These are phyloP conservation scores for Mormyrus proboscirostris DNA, from an alignment of 2,797 vertebrate species.

Conservation along the genomic window DNA sequence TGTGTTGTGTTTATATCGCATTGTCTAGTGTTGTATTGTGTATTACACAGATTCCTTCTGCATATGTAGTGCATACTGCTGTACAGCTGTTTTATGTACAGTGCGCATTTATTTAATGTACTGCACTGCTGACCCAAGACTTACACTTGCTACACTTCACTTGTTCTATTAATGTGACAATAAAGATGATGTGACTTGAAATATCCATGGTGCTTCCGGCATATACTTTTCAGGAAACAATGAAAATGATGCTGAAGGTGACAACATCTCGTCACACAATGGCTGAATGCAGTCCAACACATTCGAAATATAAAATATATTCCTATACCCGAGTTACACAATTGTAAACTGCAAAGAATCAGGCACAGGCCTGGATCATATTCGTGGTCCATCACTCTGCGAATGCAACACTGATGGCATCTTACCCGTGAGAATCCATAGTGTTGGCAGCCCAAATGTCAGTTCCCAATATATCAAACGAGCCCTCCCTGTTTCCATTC, in stretches of 20 bases:
- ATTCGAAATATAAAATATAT: not conserved
- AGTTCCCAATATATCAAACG: slow-evolving; percentile 88
- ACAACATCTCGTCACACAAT: not conserved
- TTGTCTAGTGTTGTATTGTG: not conserved
- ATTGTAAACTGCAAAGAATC: not conserved
- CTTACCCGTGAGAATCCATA: slow-evolving; percentile 83
- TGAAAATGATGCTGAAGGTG: not conserved
- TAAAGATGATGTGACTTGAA: not conserved
- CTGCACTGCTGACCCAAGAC: not conserved
- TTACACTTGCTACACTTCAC: not conserved
- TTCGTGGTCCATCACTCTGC: not conserved
- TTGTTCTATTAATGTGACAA: not conserved
- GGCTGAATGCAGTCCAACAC: not conserved
- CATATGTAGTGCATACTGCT: not conserved
- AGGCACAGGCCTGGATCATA: not conserved
- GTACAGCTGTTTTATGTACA: not conserved
- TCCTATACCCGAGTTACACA: not conserved
- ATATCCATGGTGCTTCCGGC: not conserved
- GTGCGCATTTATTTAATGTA: not conserved
- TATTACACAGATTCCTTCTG: not conserved
- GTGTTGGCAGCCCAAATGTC: slow-evolving; percentile 98
- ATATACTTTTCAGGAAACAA: not conserved
- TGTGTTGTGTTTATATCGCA: not conserved
- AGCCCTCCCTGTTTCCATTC: slow-evolving; percentile 86
- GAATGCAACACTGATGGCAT: not conserved